phyloP scores from a whole-genome alignment of 2,113 vertebrate genomes.

The Datnioides undecimradiatus region DNA sequence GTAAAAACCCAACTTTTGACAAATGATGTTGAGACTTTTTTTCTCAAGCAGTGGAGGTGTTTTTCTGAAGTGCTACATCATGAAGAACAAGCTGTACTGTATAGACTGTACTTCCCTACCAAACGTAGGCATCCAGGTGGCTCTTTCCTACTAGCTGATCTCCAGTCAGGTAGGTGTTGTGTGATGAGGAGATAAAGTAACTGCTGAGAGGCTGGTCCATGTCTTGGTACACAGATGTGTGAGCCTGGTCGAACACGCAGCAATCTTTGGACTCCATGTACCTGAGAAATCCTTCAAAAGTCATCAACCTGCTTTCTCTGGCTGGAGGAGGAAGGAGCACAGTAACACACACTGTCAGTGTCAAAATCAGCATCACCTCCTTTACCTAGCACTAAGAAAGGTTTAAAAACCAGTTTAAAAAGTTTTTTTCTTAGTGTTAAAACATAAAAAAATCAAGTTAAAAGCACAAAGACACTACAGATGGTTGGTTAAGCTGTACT shows the following conservation, averaged over 20 bases:
- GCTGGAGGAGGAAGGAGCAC: slow-evolving; percentile 75
- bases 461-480: no score
- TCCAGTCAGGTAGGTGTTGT: slow-evolving; percentile 91
- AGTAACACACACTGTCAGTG: background rate
- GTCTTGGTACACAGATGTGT: slow-evolving; percentile 85
- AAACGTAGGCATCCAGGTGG: slow-evolving; percentile 72
- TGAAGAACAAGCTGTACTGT: background rate
- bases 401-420: background rate
- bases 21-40: background rate
- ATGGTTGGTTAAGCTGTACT: no score
- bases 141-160: slow-evolving; percentile 85
- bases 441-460: background rate
- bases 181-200: slow-evolving; percentile 92
- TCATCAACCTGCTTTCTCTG: slow-evolving; percentile 80
- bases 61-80: background rate
- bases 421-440: background rate
- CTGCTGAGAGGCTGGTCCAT: slow-evolving; percentile 87
- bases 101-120: slow-evolving; percentile 49
- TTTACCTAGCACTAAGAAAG: background rate
- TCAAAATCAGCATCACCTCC: background rate
- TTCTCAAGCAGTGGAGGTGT: no score
- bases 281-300: slow-evolving; percentile 88
- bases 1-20: background rate
- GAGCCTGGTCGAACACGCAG: slow-evolving; percentile 80
- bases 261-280: slow-evolving; percentile 87